Conservation (phyloP, 2,888 invertebrate species). For the Ditula angustiorana region DNA sequence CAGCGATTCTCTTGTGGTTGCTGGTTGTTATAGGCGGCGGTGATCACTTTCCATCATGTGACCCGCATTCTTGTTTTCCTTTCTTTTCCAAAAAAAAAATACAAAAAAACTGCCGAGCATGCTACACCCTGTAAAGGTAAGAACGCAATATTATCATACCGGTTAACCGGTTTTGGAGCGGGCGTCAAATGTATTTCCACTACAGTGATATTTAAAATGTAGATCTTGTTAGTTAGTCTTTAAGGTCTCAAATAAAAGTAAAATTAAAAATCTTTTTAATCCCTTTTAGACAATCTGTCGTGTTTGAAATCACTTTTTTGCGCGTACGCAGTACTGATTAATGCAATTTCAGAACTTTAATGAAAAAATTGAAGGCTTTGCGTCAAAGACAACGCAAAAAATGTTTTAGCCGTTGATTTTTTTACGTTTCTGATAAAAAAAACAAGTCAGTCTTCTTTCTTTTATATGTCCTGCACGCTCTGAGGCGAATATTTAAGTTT, state of each 20-base stretch:
- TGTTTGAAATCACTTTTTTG: slow-evolving; percentile 23
- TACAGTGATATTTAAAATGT: background rate
- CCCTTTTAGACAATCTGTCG: background rate
- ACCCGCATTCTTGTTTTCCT: no score
- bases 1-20: no score
- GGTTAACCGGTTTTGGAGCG: slow-evolving; percentile 48
- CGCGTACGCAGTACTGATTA: slow-evolving; percentile 1
- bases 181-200: slow-evolving; percentile 27
- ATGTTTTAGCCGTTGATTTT: no score
- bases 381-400: background rate
- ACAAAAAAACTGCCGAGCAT: background rate
- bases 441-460: no score
- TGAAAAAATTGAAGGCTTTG: slow-evolving; percentile 5
- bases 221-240: background rate
- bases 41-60: no score
- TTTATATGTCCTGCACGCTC: no score
- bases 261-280: background rate
- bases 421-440: no score
- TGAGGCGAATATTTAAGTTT: no score
- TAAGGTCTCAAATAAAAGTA: background rate
- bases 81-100: no score
- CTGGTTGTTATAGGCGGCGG: no score
- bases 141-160: slow-evolving; percentile 45
- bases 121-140: slow-evolving; percentile 39
- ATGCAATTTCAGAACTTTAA: slow-evolving; percentile 20